Evolutionary conservation across 1,140 invertebrate species (phyloP), one percentile per base, ranked within the genome.

Genomic region (Galendromus occidentalis): DNA sequence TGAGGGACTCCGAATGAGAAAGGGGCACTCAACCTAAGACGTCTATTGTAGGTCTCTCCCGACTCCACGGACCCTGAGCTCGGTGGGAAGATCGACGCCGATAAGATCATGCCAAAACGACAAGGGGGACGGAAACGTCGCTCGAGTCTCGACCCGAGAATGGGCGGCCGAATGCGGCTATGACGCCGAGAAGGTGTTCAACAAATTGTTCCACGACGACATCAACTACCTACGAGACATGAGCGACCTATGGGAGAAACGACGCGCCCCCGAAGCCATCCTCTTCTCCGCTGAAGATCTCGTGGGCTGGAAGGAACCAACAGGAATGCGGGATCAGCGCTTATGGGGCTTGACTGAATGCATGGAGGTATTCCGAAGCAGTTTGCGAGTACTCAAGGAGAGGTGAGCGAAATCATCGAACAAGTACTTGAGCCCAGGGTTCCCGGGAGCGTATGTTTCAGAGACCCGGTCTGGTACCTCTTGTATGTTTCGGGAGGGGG

Each of bases 221-320:
- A 96, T 99, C 33, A 83, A 88, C 67, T 98, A 98, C 76, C 79
- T 99, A 59, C 75, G 97, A 22, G 85, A 82, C 29, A 97, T 99
- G 93, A 84, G 86, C 65, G 88, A 95, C 75, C 76, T 99, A 14
- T 99, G 94, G 95, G 80, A 84, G 71, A 87, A 88, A 73, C 83
- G 86, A 67, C 81, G 83, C 72, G 81, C 87, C 12, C 95, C 95
- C 6, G 82, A 78, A 9, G 89, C 92, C 2, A 74, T 96, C 14
- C 78, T 83, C 66, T 89, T 83, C 82, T 76, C 82, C 33, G 79
- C 83, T n/a, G 44, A 45, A 20, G n/a, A 42, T 22, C n/a, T 66
- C n/a, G 29, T 17, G 9, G 28, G 22, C 14, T 51, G 47, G 39
- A 59, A 12, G 9, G 25, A 28, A 20, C 41, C 28, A 64, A 66